A percentile compares a stretch with the other conserved stretches of the same genome.
Evolutionary conservation across 2,888 invertebrate species (phyloP).

Genomic region (Anoplius nigerrimus): DNA sequence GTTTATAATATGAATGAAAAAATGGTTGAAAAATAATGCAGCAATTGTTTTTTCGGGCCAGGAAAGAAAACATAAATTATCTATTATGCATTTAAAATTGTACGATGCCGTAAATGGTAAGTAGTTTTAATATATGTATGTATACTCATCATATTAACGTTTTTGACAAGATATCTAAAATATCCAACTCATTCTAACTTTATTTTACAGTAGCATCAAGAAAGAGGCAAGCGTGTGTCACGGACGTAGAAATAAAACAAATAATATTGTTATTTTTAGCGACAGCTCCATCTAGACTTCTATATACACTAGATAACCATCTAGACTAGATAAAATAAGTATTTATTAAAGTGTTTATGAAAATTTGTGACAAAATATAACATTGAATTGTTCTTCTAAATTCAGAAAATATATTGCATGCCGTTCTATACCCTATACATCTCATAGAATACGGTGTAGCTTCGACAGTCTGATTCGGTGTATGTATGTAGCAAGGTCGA

Average conservation of each 20-base stretch:
- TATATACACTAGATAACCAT: too few relatives aligned
- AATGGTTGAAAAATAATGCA: slow-evolving; percentile 16
- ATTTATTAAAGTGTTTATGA: too few relatives aligned
- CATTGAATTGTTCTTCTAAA: too few relatives aligned
- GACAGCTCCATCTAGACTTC: slow-evolving; percentile 20
- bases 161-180: slow-evolving; percentile 11
- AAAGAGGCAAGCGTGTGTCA: slow-evolving; percentile 14
- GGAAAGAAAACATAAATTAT: slow-evolving; percentile 23
- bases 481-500: too few relatives aligned
- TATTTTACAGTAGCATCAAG: too few relatives aligned
- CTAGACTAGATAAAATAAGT: too few relatives aligned
- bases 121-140: slow-evolving; percentile 4
- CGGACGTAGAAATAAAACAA: slow-evolving; percentile 11
- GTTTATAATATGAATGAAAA: slow-evolving; percentile 22
- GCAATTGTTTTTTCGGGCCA: slow-evolving; percentile 18
- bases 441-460: too few relatives aligned
- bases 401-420: too few relatives aligned
- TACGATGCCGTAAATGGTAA: slow-evolving; percentile 26
- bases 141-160: slow-evolving; percentile 13
- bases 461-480: too few relatives aligned
- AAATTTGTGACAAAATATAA: too few relatives aligned
- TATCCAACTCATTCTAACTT: too few relatives aligned
- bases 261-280: slow-evolving; percentile 17
- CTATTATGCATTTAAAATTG: slow-evolving; percentile 19
- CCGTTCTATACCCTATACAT: too few relatives aligned